phyloP scores from a whole-genome alignment of 1,140 invertebrate species.

The Globodera rostochiensis region DNA sequence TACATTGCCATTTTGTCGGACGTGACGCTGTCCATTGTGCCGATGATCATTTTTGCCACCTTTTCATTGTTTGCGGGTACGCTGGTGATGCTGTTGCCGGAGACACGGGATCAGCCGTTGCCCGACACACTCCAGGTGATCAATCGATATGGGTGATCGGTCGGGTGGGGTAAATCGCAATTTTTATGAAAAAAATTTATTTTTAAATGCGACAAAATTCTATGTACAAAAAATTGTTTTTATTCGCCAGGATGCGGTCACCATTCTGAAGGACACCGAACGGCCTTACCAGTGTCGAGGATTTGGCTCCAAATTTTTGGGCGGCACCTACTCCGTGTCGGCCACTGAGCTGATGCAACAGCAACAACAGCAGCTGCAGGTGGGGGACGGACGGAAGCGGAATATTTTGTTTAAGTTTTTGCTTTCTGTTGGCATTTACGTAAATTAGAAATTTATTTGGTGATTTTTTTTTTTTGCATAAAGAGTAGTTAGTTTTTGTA shows the following conservation, averaged over 20 bases:
- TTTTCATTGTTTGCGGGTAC: conserved; percentile 64
- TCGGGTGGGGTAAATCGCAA: too few relatives aligned
- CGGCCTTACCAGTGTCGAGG: conserved; percentile 40
- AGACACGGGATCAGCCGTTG: conserved; percentile 61
- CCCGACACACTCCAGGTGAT: conserved; percentile 48
- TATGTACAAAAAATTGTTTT: too few relatives aligned
- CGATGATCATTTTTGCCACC: conserved; percentile 64
- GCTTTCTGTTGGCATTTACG: too few relatives aligned
- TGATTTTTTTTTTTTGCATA: too few relatives aligned
- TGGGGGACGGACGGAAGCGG: background rate
- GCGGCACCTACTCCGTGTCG: conserved; percentile 17
- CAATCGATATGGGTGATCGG: background rate
- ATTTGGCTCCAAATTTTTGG: conserved; percentile 31
- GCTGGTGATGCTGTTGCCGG: conserved; percentile 60
- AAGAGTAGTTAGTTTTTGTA: too few relatives aligned
- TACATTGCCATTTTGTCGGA: conserved; percentile 65
- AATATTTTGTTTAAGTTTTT: background rate
- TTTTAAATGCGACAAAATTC: background rate
- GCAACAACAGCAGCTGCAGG: conserved; percentile 9
- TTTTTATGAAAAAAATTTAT: background rate
- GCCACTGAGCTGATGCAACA: conserved; percentile 26
- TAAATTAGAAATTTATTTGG: too few relatives aligned
- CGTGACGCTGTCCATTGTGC: conserved; percentile 65
- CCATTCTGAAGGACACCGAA: conserved; percentile 39
- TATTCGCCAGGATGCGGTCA: conserved; percentile 46